phyloP scores from a whole-genome alignment of 2,113 vertebrate genomes.

The Himantopus leucocephalus region DNA sequence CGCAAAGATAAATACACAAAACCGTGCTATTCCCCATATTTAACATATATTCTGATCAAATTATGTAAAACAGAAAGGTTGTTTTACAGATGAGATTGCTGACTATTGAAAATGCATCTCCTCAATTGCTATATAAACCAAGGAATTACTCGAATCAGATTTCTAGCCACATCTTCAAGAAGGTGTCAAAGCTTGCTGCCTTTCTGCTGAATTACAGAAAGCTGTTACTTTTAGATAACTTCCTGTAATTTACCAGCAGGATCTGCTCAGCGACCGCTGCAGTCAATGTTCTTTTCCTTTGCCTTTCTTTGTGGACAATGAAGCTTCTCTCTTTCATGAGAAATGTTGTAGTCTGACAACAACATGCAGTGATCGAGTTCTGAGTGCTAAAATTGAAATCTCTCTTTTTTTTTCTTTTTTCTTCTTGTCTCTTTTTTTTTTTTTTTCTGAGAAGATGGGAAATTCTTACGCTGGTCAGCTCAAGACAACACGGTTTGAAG shows the following conservation, averaged over 20 bases:
- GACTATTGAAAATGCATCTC: neutral
- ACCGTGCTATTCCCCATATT: neutral
- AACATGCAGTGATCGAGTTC: neutral
- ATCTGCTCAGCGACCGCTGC: neutral
- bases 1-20: neutral
- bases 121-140: neutral
- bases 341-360: neutral
- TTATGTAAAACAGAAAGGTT: neutral
- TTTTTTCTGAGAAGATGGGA: conserved; percentile 82
- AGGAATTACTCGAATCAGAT: neutral
- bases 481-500: conserved; percentile 91
- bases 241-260: conserved; percentile 74
- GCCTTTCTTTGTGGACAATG: conserved; percentile 15
- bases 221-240: conserved; percentile 72
- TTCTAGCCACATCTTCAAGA: conserved; percentile 15
- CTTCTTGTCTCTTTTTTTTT: neutral
- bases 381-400: conserved; percentile 1
- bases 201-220: conserved; percentile 36
- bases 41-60: neutral
- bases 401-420: neutral
- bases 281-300: conserved; percentile 27
- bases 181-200: conserved; percentile 43
- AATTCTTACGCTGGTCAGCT: conserved; percentile 96
- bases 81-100: neutral
- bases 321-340: neutral